These are phyloP conservation scores for Bradypodion ventrale DNA, from an alignment of 2,797 vertebrate genomes.

Conservation along the genomic window DNA sequence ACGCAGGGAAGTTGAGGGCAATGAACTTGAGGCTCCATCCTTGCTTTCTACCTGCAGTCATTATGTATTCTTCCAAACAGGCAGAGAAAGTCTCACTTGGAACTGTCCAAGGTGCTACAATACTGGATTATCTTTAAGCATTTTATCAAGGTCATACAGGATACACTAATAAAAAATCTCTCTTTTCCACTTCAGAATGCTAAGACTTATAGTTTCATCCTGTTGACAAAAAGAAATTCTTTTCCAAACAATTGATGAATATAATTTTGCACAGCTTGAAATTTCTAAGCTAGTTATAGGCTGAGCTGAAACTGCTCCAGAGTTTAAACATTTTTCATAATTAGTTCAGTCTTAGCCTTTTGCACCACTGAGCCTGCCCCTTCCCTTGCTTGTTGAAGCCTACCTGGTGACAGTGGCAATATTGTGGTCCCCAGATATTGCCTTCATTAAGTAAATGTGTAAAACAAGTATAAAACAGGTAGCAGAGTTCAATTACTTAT, in stretches of 20 bases:
- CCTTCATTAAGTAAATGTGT: too few species aligned
- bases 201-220: background rate
- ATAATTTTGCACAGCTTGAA: background rate
- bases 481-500: too few species aligned
- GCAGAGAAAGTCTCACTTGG: background rate
- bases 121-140: fast-evolving
- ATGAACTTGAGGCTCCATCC: background rate
- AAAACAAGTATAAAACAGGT: too few species aligned
- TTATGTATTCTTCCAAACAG: background rate
- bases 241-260: background rate
- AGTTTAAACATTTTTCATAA: background rate
- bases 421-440: background rate
- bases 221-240: background rate
- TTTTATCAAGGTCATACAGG: background rate
- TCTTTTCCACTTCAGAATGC: background rate
- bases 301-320: background rate
- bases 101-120: background rate
- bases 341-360: background rate
- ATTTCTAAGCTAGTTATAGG: background rate
- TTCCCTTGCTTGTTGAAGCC: background rate
- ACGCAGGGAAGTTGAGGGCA: too few species aligned
- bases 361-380: background rate
- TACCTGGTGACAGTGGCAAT: background rate
- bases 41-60: background rate
- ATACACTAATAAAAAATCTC: background rate